These are phyloP conservation scores for Zaprionus kolodkinae DNA, from an alignment of 1,140 invertebrate species.

Conservation along the genomic window DNA sequence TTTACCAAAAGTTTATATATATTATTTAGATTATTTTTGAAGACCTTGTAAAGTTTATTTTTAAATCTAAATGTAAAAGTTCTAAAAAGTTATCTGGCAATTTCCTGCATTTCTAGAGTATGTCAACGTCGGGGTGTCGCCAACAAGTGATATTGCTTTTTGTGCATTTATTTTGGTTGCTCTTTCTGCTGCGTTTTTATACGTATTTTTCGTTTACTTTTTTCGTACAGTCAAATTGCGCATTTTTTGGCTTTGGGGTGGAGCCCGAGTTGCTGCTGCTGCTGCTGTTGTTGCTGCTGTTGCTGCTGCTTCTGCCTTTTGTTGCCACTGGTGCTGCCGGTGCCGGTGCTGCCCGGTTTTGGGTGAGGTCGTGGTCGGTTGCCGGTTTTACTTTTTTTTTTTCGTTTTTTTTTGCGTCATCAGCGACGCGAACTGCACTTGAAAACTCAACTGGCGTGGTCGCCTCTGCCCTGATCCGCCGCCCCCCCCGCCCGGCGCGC, in stretches of 20 bases:
- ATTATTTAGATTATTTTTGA: too few species aligned
- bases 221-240: constrained; percentile 81
- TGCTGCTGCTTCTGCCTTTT: constrained; percentile 44
- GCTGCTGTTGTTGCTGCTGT: constrained; percentile 21
- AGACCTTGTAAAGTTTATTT: too few species aligned
- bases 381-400: constrained; percentile 62
- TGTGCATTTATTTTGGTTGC: constrained; percentile 77
- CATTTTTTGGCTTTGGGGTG: constrained; percentile 82
- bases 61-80: too few species aligned
- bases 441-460: constrained; percentile 79
- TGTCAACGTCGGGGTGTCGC: constrained; percentile 42
- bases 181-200: constrained; percentile 78
- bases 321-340: constrained; percentile 30
- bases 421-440: constrained; percentile 68
- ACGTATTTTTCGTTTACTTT: constrained; percentile 55
- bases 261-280: constrained; percentile 49
- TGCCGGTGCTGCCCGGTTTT: constrained; percentile 62
- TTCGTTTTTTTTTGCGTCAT: constrained; percentile 64
- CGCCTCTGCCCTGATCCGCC: background rate
- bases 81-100: too few species aligned
- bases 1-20: too few species aligned
- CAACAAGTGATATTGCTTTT: constrained; percentile 27
- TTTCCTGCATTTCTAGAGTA: constrained; percentile 33
- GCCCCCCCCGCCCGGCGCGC: background rate
- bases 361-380: constrained; percentile 81